These are phyloP conservation scores for Hucho hucho DNA, from an alignment of 2,113 vertebrate species.

Conservation along the genomic window DNA sequence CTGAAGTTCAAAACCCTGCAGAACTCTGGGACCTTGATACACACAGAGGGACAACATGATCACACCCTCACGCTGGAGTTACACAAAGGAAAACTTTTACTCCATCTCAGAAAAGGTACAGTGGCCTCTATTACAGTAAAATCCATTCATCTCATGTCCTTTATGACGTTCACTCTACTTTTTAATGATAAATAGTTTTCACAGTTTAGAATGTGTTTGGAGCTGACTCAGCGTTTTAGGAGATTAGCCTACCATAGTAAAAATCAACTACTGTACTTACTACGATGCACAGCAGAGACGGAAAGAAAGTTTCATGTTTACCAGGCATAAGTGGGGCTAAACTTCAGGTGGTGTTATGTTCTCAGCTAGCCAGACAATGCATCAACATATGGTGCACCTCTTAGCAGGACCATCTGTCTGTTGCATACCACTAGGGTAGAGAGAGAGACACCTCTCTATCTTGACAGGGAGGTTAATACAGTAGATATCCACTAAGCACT, in stretches of 20 bases:
- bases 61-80: conserved; percentile 78
- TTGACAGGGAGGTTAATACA: background rate
- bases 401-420: conserved; percentile 41
- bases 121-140: background rate
- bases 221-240: background rate
- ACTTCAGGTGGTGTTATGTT: conserved; percentile 13
- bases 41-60: conserved; percentile 75
- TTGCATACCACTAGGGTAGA: background rate
- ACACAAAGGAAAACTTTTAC: conserved; percentile 77
- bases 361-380: conserved; percentile 13
- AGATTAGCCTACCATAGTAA: background rate
- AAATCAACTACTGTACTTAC: background rate
- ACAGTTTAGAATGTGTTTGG: background rate
- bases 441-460: background rate
- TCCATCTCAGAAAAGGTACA: conserved; percentile 82
- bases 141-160: background rate
- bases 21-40: conserved; percentile 81
- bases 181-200: background rate
- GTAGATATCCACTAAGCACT: background rate
- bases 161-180: background rate
- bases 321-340: background rate
- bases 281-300: background rate
- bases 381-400: conserved; percentile 8
- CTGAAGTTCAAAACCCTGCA: conserved; percentile 85
- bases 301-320: background rate